Conservation (phyloP, 2,113 vertebrate genomes). For the Petrocephalus zakoni region DNA sequence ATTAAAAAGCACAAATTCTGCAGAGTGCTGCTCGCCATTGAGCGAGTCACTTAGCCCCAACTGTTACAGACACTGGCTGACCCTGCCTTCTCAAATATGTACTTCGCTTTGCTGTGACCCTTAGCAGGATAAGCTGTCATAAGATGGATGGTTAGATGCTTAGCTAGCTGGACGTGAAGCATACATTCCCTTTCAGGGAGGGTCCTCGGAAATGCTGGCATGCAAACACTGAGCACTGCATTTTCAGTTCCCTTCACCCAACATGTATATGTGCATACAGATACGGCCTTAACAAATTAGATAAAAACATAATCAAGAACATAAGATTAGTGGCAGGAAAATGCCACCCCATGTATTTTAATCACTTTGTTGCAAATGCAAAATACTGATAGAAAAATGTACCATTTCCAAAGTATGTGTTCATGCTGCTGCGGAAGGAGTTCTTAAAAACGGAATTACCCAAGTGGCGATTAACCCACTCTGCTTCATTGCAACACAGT, state of each 20-base stretch:
- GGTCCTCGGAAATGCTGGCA: not conserved
- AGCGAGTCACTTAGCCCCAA: too few species aligned
- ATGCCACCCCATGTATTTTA: not conserved
- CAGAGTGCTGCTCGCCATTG: not conserved
- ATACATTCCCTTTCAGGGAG: not conserved
- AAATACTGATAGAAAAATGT: not conserved
- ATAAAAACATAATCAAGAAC: not conserved
- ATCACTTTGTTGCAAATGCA: not conserved
- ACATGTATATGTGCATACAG: not conserved
- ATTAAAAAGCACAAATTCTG: not conserved
- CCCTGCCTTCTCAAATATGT: not conserved
- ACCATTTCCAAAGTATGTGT: not conserved
- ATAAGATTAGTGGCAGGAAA: not conserved
- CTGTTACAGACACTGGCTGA: not conserved
- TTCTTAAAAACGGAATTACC: constrained; percentile 1
- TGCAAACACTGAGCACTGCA: not conserved
- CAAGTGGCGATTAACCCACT: not conserved
- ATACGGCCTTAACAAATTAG: not conserved
- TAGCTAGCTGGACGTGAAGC: not conserved
- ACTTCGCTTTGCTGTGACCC: not conserved
- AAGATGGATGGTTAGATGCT: not conserved
- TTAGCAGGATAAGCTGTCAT: not conserved
- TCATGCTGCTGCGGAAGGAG: not conserved
- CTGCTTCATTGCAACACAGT: not conserved
- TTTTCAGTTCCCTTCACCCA: not conserved